phyloP scores from a whole-genome alignment of 2,888 invertebrate genomes.

The Doris montereyensis region DNA sequence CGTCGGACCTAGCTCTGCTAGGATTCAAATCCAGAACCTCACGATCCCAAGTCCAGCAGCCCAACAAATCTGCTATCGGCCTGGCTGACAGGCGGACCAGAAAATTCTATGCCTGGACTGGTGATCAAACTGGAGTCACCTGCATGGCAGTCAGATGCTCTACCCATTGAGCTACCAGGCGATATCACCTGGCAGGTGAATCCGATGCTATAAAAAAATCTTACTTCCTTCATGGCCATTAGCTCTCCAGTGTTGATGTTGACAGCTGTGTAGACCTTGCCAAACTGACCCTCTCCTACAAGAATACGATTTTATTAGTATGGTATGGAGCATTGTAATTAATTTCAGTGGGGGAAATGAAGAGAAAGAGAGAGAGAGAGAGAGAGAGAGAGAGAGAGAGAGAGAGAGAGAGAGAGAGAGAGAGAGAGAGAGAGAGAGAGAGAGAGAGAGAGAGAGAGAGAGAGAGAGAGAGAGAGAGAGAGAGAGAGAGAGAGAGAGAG shows the following conservation, averaged over 20 bases:
- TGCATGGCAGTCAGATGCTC: no score
- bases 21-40: no score
- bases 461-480: not conserved
- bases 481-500: not conserved
- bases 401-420: not conserved
- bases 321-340: no score
- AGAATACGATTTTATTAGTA: no score
- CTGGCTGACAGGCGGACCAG: no score
- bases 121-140: no score
- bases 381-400: not conserved
- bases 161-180: no score
- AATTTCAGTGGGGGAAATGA: no score
- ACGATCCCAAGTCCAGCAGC: no score
- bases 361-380: not conserved
- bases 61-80: no score
- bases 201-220: slow-evolving; percentile 3
- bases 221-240: slow-evolving; percentile 92
- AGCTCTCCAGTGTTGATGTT: slow-evolving; percentile 93
- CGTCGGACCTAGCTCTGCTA: no score
- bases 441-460: not conserved
- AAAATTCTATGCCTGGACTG: no score
- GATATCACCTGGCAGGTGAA: not conserved
- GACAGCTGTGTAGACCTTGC: slow-evolving; percentile 95
- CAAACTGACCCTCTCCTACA: slow-evolving; percentile 91
- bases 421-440: not conserved